phyloP scores from a whole-genome alignment of 1,140 invertebrate species.

The Heterodera schachtii region DNA sequence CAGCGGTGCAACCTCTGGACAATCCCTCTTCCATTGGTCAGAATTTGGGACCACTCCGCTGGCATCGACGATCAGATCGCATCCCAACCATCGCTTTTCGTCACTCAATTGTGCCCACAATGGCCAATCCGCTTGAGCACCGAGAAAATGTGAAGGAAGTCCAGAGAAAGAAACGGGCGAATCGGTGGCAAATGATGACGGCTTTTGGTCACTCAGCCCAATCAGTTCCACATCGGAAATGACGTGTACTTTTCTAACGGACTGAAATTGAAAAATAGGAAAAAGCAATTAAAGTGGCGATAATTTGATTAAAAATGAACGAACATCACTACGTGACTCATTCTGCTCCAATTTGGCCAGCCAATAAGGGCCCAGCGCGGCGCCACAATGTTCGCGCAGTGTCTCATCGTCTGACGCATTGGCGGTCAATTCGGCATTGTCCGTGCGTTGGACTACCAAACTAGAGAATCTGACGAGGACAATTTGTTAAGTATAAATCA shows the following conservation, averaged over 20 bases:
- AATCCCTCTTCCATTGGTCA: conserved; percentile 46
- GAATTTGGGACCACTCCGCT: conserved; percentile 82
- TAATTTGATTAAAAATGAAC: background rate
- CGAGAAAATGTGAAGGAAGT: conserved; percentile 8
- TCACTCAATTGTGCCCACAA: conserved; percentile 27
- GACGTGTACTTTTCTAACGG: conserved; percentile 32
- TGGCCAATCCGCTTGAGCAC: conserved; percentile 14
- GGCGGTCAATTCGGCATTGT: background rate
- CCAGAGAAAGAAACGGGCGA: background rate
- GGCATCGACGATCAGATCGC: conserved; percentile 91
- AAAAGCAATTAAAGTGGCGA: conserved; percentile 12
- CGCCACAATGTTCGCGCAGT: conserved; percentile 15
- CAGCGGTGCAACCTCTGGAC: conserved; percentile 29
- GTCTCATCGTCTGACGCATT: background rate
- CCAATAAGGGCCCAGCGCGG: conserved; percentile 52
- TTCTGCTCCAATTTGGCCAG: conserved; percentile 35
- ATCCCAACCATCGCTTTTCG: conserved; percentile 69
- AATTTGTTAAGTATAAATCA: too few species aligned
- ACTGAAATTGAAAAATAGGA: background rate
- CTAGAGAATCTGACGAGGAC: background rate
- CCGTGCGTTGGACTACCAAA: background rate
- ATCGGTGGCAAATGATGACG: background rate
- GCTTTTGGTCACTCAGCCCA: background rate
- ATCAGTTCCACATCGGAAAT: conserved; percentile 38
- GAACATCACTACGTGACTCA: too few species aligned